Evolutionary conservation across 2,888 invertebrate genomes (phyloP).

Genomic region (Cheilosia pagana): DNA sequence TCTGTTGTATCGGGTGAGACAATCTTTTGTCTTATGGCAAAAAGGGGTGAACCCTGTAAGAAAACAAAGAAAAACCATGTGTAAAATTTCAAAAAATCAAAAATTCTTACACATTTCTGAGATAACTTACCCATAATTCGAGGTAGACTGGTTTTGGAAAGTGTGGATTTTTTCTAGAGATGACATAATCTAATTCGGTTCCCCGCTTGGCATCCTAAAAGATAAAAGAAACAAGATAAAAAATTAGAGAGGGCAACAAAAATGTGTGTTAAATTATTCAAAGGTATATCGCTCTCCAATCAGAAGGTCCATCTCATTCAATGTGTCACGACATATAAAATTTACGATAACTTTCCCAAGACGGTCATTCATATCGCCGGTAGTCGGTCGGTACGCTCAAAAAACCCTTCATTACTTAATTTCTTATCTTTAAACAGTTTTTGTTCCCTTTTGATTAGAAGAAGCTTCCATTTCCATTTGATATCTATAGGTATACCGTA

Average conservation of each 20-base stretch:
- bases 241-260: constrained; percentile 23
- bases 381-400: constrained; percentile 15
- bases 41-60: constrained; percentile 88
- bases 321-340: constrained; percentile 61
- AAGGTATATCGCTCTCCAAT: constrained; percentile 23
- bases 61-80: constrained; percentile 49
- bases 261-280: constrained; percentile 31
- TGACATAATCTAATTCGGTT: constrained; percentile 91
- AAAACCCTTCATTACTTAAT: constrained; percentile 56
- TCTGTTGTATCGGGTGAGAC: constrained; percentile 90
- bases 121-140: constrained; percentile 89
- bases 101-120: not conserved
- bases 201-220: constrained; percentile 90
- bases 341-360: constrained; percentile 53
- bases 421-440: constrained; percentile 26
- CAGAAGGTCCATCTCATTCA: constrained; percentile 14
- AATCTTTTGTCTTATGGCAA: constrained; percentile 91
- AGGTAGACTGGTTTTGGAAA: constrained; percentile 91
- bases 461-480: constrained; percentile 23
- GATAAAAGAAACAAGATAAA: constrained; percentile 2
- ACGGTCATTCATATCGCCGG: constrained; percentile 28
- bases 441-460: not conserved
- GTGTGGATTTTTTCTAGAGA: constrained; percentile 91
- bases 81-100: not conserved
- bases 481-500: too few species aligned